A percentile compares a stretch with the other conserved stretches of the same genome.
phyloP scores from a whole-genome alignment of 2,797 vertebrate genomes.

The Fistularia tabacaria region DNA sequence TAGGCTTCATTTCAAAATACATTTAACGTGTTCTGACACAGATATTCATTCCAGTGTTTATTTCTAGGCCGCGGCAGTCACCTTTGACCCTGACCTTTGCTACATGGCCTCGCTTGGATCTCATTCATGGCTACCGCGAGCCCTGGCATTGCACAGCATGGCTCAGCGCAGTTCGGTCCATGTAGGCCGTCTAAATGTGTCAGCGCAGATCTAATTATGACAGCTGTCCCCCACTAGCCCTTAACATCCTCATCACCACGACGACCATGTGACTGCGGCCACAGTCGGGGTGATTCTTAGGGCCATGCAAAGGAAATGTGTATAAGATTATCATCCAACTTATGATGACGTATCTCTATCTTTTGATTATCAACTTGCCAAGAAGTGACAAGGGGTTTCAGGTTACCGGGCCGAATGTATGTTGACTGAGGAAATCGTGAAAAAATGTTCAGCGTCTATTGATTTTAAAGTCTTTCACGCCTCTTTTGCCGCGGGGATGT shows the following conservation, averaged over 20 bases:
- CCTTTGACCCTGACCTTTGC: constrained; percentile 31
- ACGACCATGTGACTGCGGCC: constrained; percentile 19
- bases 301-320: not conserved
- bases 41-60: too few relatives aligned
- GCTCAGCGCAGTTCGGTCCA: constrained; percentile 35
- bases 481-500: too few relatives aligned
- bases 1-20: too few relatives aligned
- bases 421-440: too few relatives aligned
- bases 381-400: too few relatives aligned
- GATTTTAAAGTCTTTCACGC: too few relatives aligned
- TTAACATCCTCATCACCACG: constrained; percentile 12
- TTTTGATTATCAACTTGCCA: too few relatives aligned
- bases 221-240: constrained; percentile 29
- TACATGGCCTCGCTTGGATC: constrained; percentile 32
- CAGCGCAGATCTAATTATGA: constrained; percentile 56
- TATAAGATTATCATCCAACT: constrained; percentile 8
- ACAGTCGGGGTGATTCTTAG: not conserved
- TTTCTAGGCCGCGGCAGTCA: too few relatives aligned
- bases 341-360: too few relatives aligned
- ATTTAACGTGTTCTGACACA: too few relatives aligned
- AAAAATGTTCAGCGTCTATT: too few relatives aligned
- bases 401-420: too few relatives aligned
- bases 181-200: constrained; percentile 45
- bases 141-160: constrained; percentile 7
- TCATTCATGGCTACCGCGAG: constrained; percentile 15